Evolutionary conservation across 1,140 invertebrate genomes (phyloP).

Genomic region (Papilio xuthus): DNA sequence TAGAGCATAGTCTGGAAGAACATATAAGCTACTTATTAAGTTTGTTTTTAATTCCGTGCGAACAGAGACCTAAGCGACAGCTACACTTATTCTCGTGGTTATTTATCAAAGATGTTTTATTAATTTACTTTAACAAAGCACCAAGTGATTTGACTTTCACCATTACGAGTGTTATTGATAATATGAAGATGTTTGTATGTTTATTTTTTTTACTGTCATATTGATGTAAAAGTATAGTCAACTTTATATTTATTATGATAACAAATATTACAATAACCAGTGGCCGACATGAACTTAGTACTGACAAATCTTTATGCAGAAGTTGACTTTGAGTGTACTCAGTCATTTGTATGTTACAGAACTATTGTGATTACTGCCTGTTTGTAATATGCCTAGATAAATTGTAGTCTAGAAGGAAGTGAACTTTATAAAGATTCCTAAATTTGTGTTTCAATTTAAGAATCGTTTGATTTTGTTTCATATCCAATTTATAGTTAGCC

Average conservation of each 20-base stretch:
- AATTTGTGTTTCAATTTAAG: neutral
- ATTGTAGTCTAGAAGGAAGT: too few species aligned
- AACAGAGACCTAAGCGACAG: too few species aligned
- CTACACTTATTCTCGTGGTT: too few species aligned
- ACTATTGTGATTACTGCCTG: neutral
- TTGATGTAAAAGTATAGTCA: neutral
- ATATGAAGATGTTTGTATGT: neutral
- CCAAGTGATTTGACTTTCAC: neutral
- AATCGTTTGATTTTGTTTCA: neutral
- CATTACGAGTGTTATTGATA: neutral
- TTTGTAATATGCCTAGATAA: neutral
- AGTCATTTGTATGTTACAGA: neutral
- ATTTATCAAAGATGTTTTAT: too few species aligned
- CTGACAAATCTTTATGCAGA: conserved; percentile 5
- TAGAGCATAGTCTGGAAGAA: too few species aligned
- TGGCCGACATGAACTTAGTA: conserved; percentile 8
- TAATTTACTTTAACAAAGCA: too few species aligned
- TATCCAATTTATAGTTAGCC: neutral
- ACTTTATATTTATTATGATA: conserved; percentile 5
- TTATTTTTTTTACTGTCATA: neutral
- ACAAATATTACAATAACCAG: conserved; percentile 22
- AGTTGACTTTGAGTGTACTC: conserved; percentile 13
- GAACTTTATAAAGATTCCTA: too few species aligned
- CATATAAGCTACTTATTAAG: too few species aligned
- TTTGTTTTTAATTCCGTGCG: too few species aligned